Evolutionary conservation across 2,113 vertebrate genomes (phyloP), one percentile per base, ranked within the genome.

Genomic region (Chamaea fasciata): DNA sequence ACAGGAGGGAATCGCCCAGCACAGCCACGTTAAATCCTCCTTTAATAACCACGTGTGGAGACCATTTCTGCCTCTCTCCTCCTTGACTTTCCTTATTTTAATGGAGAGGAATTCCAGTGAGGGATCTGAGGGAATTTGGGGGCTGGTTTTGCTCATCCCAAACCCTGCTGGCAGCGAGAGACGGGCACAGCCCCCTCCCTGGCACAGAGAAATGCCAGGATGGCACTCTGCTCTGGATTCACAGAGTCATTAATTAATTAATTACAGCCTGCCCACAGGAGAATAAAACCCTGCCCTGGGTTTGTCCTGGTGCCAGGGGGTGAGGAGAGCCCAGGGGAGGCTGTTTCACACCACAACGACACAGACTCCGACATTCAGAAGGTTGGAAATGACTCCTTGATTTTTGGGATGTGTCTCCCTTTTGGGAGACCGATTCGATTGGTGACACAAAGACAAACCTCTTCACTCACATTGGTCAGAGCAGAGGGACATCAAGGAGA

Each of bases 241-340:
- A 47, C 46, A 11, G 46, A 47, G 46, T 47, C 46, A 47, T 47
- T 47, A 47, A 47, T 92, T 96, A 73, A 92, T 95, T 94, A 97
- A 97, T 97, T 94, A 95, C 95, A 91, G 28, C 52, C 52, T 53
- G 94, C 87, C 96, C 84, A 28, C 67, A 70, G 95, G 76, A 95
- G 90, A 87, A 57, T 35, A 55, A 82, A 96, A 86, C 78, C 81
- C 84, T 87, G 95, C 70, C 70, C 89, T 89, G 4, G 27, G 89
- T 70, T 42, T 23, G 16, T 15, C 64, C 52, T 15, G 31, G 14
- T 22, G 50, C 41, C 42, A 10, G 37, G 50, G 50, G 49, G 24
- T 27, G 49, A 50, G 49, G 24, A 28, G 50, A 20, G 75, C 46
- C 35, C 59, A 11, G 50, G 42, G 21, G 21, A 15, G 71, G 37